Evolutionary conservation across 2,113 vertebrate genomes (phyloP).

Genomic region (Oncorhynchus nerka): DNA sequence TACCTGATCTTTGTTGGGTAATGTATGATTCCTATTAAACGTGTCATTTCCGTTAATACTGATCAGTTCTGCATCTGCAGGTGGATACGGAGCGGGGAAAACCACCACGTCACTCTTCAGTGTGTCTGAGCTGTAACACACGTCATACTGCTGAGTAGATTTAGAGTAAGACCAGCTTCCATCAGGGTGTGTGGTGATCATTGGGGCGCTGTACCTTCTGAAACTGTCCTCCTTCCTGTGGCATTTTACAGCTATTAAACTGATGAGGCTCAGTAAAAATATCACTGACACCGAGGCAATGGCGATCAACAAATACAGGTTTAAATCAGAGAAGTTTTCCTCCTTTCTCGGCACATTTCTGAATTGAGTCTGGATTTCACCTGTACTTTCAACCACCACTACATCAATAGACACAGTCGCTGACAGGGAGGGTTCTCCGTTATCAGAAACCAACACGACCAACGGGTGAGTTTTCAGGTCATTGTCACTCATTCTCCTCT

Average conservation of each 20-base stretch:
- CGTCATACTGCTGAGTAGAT: constrained; percentile 24
- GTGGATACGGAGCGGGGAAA: constrained; percentile 1
- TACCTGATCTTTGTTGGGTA: constrained; percentile 37
- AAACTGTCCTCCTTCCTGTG: constrained; percentile 34
- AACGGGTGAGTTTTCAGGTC: constrained; percentile 76
- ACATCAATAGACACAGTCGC: constrained; percentile 72
- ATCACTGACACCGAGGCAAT: constrained; percentile 71
- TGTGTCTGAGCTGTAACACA: constrained; percentile 19
- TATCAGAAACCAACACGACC: constrained; percentile 74
- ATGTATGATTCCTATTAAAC: constrained; percentile 21
- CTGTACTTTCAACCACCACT: constrained; percentile 68
- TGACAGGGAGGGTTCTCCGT: constrained; percentile 74
- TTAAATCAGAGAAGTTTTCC: constrained; percentile 58
- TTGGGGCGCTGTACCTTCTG: constrained; percentile 31
- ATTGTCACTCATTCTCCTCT: constrained; percentile 68
- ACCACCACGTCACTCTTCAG: constrained; percentile 21
- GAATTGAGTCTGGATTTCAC: constrained; percentile 68
- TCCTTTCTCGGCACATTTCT: constrained; percentile 58
- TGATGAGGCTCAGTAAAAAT: constrained; percentile 59
- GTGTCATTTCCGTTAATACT: constrained; percentile 9
- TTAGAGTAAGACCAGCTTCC: constrained; percentile 23
- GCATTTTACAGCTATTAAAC: constrained; percentile 47
- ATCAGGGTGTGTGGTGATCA: constrained; percentile 44
- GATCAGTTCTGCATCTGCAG: constrained; percentile 11
- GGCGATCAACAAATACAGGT: constrained; percentile 73